A percentile compares a stretch with the other conserved stretches of the same genome.
These are phyloP conservation scores for Stichodactyla helianthus DNA, from an alignment of 64 coral and sea anemone genomes.

Conservation along the genomic window DNA sequence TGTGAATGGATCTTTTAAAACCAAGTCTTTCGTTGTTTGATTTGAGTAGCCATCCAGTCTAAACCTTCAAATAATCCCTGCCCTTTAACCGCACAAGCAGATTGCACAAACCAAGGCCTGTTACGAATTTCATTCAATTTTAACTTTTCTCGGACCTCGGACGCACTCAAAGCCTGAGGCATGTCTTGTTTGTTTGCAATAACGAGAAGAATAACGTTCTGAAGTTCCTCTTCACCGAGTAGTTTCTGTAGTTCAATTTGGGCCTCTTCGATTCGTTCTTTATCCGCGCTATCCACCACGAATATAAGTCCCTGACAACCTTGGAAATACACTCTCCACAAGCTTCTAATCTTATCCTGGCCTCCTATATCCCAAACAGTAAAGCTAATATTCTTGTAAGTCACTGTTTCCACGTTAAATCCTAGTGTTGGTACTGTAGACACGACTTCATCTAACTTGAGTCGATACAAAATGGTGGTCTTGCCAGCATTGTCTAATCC, in stretches of 20 bases:
- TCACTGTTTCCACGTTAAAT: slow-evolving; percentile 98
- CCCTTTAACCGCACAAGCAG: slow-evolving; percentile 85
- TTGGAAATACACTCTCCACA: slow-evolving; percentile 98
- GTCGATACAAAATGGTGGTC: slow-evolving; percentile 93
- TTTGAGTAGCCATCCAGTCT: slow-evolving; percentile 90
- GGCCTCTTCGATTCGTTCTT: slow-evolving; percentile 76
- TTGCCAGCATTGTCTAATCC: slow-evolving; percentile 95
- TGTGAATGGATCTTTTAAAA: slow-evolving; percentile 2
- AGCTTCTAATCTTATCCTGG: slow-evolving; percentile 92
- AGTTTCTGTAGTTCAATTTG: slow-evolving; percentile 70
- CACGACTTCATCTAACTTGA: slow-evolving; percentile 87
- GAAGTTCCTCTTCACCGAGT: slow-evolving; percentile 71
- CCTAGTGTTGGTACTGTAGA: slow-evolving; percentile 94
- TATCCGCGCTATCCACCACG: slow-evolving; percentile 92
- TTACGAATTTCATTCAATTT: slow-evolving; percentile 69
- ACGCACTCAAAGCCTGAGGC: slow-evolving; percentile 75
- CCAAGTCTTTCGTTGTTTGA: slow-evolving; percentile 76
- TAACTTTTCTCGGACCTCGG: slow-evolving; percentile 89
- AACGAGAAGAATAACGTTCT: slow-evolving; percentile 77
- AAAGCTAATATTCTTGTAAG: slow-evolving; percentile 94
- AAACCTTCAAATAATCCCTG: slow-evolving; percentile 93
- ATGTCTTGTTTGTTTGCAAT: slow-evolving; percentile 99
- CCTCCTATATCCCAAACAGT: slow-evolving; percentile 99
- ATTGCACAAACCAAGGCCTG: slow-evolving; percentile 93
- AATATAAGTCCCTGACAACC: slow-evolving; percentile 91